A percentile compares a stretch with the other conserved stretches of the same genome.
Evolutionary conservation across 2,113 vertebrate genomes (phyloP).

Genomic region (Acinonyx jubatus): DNA sequence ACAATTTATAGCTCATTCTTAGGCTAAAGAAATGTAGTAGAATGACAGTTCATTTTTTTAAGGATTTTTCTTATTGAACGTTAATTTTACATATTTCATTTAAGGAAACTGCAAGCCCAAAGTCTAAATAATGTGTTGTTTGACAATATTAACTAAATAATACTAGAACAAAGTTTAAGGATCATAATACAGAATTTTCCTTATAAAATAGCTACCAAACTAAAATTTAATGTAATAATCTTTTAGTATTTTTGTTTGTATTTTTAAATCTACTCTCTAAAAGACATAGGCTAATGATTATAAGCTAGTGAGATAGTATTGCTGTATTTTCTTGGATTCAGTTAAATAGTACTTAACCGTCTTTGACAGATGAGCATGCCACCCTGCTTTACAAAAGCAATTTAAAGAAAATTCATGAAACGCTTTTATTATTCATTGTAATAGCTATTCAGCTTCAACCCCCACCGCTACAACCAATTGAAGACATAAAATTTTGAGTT

Average conservation of each 20-base stretch:
- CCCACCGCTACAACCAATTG: not conserved
- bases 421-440: not conserved
- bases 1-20: conserved; percentile 23
- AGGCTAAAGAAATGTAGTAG: not conserved
- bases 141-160: conserved; percentile 13
- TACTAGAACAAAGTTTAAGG: not conserved
- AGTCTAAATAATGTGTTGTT: not conserved
- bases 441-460: not conserved
- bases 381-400: not conserved
- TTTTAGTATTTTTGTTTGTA: not conserved
- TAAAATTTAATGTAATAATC: not conserved
- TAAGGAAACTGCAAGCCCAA: not conserved
- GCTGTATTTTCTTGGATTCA: not conserved
- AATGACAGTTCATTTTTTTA: not conserved
- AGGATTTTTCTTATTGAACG: not conserved
- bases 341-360: not conserved
- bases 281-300: not conserved
- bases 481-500: not conserved
- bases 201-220: not conserved
- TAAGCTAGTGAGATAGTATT: not conserved
- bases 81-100: not conserved
- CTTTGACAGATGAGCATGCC: not conserved
- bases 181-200: not conserved
- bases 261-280: not conserved
- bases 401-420: not conserved